These are phyloP conservation scores for Aphaenogaster rudis DNA, from an alignment of 1,140 invertebrate genomes.

Conservation along the genomic window DNA sequence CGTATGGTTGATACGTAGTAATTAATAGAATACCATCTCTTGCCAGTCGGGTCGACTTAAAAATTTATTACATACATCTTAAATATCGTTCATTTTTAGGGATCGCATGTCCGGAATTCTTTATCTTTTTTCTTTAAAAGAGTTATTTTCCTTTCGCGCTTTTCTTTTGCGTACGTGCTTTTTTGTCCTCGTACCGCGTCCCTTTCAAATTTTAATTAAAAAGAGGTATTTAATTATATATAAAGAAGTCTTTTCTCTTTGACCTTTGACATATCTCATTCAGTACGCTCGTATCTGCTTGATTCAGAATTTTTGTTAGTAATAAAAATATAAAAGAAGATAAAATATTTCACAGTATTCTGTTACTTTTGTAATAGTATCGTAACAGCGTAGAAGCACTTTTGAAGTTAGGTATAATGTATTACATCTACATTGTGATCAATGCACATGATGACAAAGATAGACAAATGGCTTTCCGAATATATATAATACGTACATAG, in stretches of 20 bases:
- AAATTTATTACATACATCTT: no score
- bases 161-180: not conserved
- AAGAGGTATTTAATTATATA: not conserved
- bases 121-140: not conserved
- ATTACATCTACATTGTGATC: not conserved
- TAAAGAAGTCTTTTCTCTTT: not conserved
- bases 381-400: not conserved
- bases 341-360: not conserved
- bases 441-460: not conserved
- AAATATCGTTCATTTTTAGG: not conserved
- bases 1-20: no score
- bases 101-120: not conserved
- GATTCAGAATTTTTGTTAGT: not conserved
- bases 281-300: not conserved
- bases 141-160: not conserved
- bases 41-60: no score
- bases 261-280: not conserved
- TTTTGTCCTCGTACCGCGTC: not conserved
- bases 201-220: not conserved
- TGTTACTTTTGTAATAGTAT: not conserved
- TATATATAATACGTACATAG: not conserved
- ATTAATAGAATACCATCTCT: no score
- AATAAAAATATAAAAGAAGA: not conserved
- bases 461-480: conserved; percentile 15
- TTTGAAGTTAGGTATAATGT: not conserved